phyloP scores from a whole-genome alignment of 2,113 vertebrate species.

The Empidonax traillii region DNA sequence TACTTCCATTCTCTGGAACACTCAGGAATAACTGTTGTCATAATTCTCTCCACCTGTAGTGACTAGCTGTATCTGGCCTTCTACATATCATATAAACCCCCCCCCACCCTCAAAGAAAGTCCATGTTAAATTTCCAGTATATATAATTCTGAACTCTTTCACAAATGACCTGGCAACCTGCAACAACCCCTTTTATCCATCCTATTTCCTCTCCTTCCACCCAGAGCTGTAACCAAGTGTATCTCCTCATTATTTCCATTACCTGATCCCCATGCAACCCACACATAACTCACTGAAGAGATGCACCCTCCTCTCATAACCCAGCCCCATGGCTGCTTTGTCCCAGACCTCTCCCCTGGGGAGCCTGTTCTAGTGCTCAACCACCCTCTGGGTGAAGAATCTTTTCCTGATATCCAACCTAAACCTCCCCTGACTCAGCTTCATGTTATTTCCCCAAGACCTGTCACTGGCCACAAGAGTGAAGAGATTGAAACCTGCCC shows the following conservation, averaged over 20 bases:
- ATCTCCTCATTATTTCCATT: not conserved
- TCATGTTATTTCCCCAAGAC: not conserved
- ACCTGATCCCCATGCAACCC: not conserved
- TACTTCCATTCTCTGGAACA: not conserved
- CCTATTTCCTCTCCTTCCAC: not conserved
- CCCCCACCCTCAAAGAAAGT: not conserved
- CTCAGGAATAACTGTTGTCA: not conserved
- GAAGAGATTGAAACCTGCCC: not conserved
- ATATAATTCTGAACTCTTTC: not conserved
- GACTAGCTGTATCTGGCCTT: not conserved
- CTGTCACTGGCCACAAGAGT: not conserved
- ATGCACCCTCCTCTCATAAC: accelerated
- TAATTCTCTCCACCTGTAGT: not conserved
- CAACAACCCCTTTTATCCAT: not conserved
- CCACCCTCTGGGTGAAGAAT: not conserved
- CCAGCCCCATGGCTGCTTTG: not conserved
- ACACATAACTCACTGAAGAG: not conserved
- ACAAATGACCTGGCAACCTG: not conserved
- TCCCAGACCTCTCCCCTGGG: not conserved
- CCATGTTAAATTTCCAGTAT: not conserved
- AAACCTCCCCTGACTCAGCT: not conserved
- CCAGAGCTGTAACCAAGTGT: not conserved
- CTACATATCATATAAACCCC: not conserved
- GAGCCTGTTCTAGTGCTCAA: not conserved
- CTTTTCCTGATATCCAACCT: not conserved